These are phyloP conservation scores for Congeria kusceri DNA, from an alignment of 2,888 invertebrate genomes.

Conservation along the genomic window DNA sequence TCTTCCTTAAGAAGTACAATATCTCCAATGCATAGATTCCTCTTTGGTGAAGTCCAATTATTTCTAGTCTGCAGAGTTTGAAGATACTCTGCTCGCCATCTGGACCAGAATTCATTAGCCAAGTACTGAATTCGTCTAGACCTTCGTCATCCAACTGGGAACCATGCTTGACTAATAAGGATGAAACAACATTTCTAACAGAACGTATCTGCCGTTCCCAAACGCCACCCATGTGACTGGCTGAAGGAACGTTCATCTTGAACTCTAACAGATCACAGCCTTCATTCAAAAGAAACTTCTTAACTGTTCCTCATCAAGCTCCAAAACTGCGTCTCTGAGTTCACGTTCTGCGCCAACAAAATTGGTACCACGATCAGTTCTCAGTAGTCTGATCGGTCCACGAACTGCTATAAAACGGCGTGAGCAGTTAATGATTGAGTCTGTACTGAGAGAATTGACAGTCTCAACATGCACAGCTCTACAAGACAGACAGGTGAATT, in stretches of 20 bases:
- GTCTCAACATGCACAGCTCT: conserved; percentile 78
- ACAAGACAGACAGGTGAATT: conserved; percentile 79
- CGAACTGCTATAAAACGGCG: conserved; percentile 27
- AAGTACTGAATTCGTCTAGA: conserved; percentile 44
- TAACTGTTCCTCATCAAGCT: too few species aligned
- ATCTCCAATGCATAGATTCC: conserved; percentile 58
- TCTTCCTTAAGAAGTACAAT: conserved; percentile 63
- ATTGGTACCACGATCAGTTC: conserved; percentile 27
- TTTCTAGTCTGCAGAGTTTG: conserved; percentile 45
- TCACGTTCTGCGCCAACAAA: conserved; percentile 27
- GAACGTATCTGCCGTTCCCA: conserved; percentile 73
- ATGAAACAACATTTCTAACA: conserved; percentile 54
- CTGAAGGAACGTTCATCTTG: conserved; percentile 65
- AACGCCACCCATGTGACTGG: conserved; percentile 72
- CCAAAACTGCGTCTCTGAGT: too few species aligned
- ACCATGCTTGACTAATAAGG: conserved; percentile 36
- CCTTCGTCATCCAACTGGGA: conserved; percentile 53
- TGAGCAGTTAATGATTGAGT: conserved; percentile 60
- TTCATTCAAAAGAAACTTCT: conserved; percentile 29
- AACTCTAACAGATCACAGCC: conserved; percentile 34
- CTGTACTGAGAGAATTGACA: conserved; percentile 47
- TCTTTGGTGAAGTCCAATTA: conserved; percentile 45
- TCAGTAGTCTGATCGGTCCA: conserved; percentile 13
- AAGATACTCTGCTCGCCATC: conserved; percentile 64
- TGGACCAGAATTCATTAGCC: conserved; percentile 57